phyloP scores from a whole-genome alignment of 2,797 vertebrate species.

The Sebastes umbrosus region DNA sequence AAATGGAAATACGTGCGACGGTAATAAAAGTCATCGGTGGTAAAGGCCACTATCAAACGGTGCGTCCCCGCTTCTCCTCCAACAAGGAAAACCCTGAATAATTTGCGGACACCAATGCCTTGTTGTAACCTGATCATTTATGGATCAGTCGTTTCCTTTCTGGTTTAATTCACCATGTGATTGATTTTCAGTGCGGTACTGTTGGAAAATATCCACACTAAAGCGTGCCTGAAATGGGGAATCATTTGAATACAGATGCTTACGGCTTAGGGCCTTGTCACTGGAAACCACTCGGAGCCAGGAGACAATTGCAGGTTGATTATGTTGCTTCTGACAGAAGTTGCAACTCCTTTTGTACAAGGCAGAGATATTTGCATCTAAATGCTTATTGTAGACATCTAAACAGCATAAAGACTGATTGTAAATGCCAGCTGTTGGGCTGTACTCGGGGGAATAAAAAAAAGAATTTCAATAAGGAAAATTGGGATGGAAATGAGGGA shows the following conservation, averaged over 20 bases:
- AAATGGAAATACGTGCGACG: constrained; percentile 48
- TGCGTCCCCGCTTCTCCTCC: constrained; percentile 54
- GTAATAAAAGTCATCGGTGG: constrained; percentile 73
- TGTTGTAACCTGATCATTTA: constrained; percentile 88
- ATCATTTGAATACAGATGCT: constrained; percentile 84
- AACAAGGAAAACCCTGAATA: constrained; percentile 78
- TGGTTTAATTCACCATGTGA: constrained; percentile 90
- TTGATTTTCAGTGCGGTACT: constrained; percentile 86
- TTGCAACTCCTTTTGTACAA: constrained; percentile 79
- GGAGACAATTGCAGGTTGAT: constrained; percentile 88
- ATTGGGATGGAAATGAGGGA: constrained; percentile 77
- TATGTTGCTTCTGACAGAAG: constrained; percentile 84
- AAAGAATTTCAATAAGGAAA: constrained; percentile 78
- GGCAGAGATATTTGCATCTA: constrained; percentile 85
- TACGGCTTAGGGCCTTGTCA: constrained; percentile 73
- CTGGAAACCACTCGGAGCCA: constrained; percentile 79
- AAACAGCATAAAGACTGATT: constrained; percentile 81
- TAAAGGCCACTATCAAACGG: constrained; percentile 71
- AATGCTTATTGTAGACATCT: constrained; percentile 84
- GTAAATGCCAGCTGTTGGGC: constrained; percentile 77
- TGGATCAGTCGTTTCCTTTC: constrained; percentile 88
- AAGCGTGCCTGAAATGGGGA: constrained; percentile 80
- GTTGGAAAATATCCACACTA: constrained; percentile 81
- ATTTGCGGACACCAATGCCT: constrained; percentile 79
- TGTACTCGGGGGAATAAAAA: constrained; percentile 63